Evolutionary conservation across 2,888 invertebrate genomes (phyloP).

Genomic region (Plagodis dolabraria): DNA sequence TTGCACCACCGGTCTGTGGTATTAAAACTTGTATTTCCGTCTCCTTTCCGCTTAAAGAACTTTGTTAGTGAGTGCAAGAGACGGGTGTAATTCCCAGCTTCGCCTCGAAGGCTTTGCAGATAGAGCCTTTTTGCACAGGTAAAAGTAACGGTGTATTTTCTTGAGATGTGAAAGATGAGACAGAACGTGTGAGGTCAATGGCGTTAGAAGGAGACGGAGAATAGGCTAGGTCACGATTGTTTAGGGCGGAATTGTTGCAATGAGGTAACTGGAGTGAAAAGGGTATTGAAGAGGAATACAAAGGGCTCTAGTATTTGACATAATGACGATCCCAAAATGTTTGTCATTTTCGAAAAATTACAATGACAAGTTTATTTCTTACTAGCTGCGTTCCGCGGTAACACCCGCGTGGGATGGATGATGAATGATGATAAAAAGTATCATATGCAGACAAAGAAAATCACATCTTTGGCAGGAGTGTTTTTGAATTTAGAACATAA

Average conservation of each 20-base stretch:
- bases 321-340: not conserved
- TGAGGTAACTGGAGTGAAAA: slow-evolving; percentile 42
- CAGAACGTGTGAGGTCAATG: slow-evolving; percentile 55
- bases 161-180: slow-evolving; percentile 80
- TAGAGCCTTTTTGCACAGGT: slow-evolving; percentile 83
- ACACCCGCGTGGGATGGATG: no score
- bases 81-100: slow-evolving; percentile 32
- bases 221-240: slow-evolving; percentile 66
- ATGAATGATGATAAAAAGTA: no score
- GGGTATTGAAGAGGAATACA: slow-evolving; percentile 7
- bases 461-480: no score
- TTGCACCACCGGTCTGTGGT: slow-evolving; percentile 76
- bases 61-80: slow-evolving; percentile 45
- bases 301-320: slow-evolving; percentile 2
- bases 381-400: no score
- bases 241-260: slow-evolving; percentile 44
- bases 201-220: slow-evolving; percentile 56
- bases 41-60: slow-evolving; percentile 41
- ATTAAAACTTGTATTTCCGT: slow-evolving; percentile 56
- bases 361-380: no score
- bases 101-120: slow-evolving; percentile 59
- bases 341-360: not conserved
- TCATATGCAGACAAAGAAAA: no score
- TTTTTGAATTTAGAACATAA: no score
- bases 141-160: slow-evolving; percentile 84